Evolutionary conservation across 92 coral and sea anemone genomes (phyloP).

Genomic region (Nematostella vectensis): DNA sequence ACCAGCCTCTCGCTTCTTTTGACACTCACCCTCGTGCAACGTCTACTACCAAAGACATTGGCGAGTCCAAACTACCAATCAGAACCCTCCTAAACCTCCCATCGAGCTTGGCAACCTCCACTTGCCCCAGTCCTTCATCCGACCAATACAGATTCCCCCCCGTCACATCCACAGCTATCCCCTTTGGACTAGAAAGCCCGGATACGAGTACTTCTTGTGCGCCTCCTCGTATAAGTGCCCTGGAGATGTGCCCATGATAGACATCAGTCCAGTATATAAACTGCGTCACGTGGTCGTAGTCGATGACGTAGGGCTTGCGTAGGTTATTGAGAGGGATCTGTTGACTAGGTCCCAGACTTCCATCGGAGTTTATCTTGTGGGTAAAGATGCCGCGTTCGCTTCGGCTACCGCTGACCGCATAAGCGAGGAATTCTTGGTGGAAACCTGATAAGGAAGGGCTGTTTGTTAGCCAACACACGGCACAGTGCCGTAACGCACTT

Average conservation of each 20-base stretch:
- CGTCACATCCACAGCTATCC: conserved; percentile 41
- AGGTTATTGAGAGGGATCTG: conserved; percentile 13
- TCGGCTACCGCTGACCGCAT: conserved; percentile 18
- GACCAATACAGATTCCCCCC: conserved; percentile 47
- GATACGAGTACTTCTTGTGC: conserved; percentile 4
- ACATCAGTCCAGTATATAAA: conserved; percentile 38
- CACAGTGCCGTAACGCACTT: no score
- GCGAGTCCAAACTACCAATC: conserved; percentile 19
- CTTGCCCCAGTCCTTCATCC: conserved; percentile 19
- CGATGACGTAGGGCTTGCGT: conserved; percentile 18
- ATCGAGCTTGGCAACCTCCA: conserved; percentile 31
- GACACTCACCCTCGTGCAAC: conserved; percentile 11
- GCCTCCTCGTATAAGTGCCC: conserved; percentile 23
- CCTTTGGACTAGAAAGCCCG: conserved; percentile 16
- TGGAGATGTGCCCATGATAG: conserved; percentile 6
- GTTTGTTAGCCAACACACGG: no score
- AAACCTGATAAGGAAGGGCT: no score
- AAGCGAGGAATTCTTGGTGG: conserved; percentile 31
- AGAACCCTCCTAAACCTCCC: conserved; percentile 38
- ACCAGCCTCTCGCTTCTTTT: no score
- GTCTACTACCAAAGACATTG: conserved; percentile 17
- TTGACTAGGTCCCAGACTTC: background rate
- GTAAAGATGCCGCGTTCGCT: conserved; percentile 15
- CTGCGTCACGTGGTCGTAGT: conserved; percentile 20
- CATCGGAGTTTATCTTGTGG: conserved; percentile 4